These are phyloP conservation scores for Haliclona indistincta DNA, from an alignment of 37 sponge, comb jelly and placozoan species.

Conservation along the genomic window DNA sequence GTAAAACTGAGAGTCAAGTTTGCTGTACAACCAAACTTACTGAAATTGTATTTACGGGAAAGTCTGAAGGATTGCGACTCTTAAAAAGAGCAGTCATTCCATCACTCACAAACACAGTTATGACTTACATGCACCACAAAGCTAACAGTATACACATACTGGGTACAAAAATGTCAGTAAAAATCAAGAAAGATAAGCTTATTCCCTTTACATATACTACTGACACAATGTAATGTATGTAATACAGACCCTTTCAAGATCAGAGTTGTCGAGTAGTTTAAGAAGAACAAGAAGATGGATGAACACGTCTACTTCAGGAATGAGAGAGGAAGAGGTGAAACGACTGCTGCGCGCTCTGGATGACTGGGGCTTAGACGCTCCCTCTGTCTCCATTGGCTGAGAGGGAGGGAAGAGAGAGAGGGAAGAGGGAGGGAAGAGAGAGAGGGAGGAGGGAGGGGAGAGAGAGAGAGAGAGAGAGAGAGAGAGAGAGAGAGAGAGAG, in stretches of 20 bases:
- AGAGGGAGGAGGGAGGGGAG: too few relatives aligned
- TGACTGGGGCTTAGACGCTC: background rate
- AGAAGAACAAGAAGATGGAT: conserved; percentile 83
- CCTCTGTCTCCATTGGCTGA: conserved; percentile 62
- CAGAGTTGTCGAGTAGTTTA: conserved; percentile 58
- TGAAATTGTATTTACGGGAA: too few relatives aligned
- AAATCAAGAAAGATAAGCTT: background rate
- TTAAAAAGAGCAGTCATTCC: background rate
- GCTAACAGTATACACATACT: too few relatives aligned
- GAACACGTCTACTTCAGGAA: conserved; percentile 78
- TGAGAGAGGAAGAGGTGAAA: background rate
- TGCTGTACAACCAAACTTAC: too few relatives aligned
- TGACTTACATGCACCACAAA: background rate
- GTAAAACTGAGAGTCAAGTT: too few relatives aligned
- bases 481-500: too few relatives aligned
- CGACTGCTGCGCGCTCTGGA: conserved; percentile 57
- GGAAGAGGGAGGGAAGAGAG: too few relatives aligned
- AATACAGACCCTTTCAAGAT: conserved; percentile 43
- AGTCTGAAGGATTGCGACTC: background rate
- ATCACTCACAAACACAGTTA: background rate
- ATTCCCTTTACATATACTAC: background rate
- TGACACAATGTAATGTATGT: background rate
- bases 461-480: too few relatives aligned
- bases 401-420: background rate
- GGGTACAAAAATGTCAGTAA: too few relatives aligned